Percentiles rank a stretch among this genome's conserved stretches.
These are phyloP conservation scores for Harpagoxenus sublaevis DNA, from an alignment of 2,888 invertebrate species.

Conservation along the genomic window DNA sequence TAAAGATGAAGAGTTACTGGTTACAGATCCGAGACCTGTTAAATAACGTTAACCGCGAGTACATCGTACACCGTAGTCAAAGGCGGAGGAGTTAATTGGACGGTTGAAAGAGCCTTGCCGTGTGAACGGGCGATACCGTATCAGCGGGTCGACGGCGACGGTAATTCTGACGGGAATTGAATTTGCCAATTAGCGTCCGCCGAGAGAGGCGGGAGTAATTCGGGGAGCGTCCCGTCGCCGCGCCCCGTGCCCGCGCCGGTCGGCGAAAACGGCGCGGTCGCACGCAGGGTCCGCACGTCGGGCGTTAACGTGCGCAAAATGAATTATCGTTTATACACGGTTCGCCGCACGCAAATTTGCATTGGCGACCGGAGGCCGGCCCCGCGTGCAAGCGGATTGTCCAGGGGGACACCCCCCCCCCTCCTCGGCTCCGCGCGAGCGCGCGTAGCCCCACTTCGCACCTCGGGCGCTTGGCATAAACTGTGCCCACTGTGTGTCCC, in stretches of 20 bases:
- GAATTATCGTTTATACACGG: slow-evolving; percentile 78
- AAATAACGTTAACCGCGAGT: slow-evolving; percentile 45
- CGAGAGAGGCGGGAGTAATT: slow-evolving; percentile 53
- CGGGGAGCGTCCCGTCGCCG: slow-evolving; percentile 53
- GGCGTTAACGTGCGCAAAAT: slow-evolving; percentile 77
- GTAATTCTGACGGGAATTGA: slow-evolving; percentile 45
- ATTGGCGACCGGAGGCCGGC: slow-evolving; percentile 68
- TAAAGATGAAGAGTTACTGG: not conserved
- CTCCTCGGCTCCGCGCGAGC: slow-evolving; percentile 34
- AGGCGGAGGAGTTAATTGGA: slow-evolving; percentile 45
- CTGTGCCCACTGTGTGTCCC: slow-evolving; percentile 75
- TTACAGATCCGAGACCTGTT: slow-evolving; percentile 1
- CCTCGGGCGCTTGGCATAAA: slow-evolving; percentile 74
- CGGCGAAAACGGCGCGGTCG: slow-evolving; percentile 55
- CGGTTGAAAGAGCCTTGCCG: slow-evolving; percentile 26
- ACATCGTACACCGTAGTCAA: slow-evolving; percentile 5
- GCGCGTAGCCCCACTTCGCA: slow-evolving; percentile 79
- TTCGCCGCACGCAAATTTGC: slow-evolving; percentile 77
- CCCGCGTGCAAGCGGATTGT: slow-evolving; percentile 57
- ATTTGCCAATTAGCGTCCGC: slow-evolving; percentile 49
- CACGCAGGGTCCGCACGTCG: slow-evolving; percentile 43
- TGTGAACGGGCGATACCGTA: slow-evolving; percentile 48
- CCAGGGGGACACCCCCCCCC: slow-evolving; percentile 12
- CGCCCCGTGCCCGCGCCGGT: slow-evolving; percentile 2
- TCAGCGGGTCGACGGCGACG: slow-evolving; percentile 42